A percentile compares a stretch with the other conserved stretches of the same genome.
Conservation (phyloP, 2,797 vertebrate species). For the Myoxocephalus aenaeus region DNA sequence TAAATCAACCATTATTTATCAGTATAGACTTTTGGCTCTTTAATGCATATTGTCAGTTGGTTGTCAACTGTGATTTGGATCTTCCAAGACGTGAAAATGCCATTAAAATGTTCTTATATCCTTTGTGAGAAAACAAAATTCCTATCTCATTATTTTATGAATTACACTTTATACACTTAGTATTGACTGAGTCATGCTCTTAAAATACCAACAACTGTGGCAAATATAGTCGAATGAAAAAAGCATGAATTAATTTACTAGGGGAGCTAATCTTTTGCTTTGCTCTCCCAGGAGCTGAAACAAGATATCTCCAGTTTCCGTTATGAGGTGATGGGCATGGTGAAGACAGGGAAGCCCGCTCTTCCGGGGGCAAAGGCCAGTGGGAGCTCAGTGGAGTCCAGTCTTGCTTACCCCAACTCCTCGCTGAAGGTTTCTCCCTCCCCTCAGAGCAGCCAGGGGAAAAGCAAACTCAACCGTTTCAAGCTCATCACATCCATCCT, state of each 20-base stretch:
- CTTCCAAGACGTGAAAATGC: not conserved
- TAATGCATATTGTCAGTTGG: not conserved
- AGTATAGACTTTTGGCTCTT: not conserved
- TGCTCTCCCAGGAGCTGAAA: slow-evolving; percentile 90
- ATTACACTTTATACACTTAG: not conserved
- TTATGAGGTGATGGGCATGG: slow-evolving; percentile 96
- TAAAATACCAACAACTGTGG: not conserved
- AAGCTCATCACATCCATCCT: slow-evolving; percentile 91
- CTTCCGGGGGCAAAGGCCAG: slow-evolving; percentile 80
- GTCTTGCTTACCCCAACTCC: slow-evolving; percentile 85
- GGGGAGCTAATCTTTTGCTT: slow-evolving; percentile 5
- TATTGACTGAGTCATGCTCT: slow-evolving; percentile 5
- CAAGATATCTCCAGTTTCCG: slow-evolving; percentile 99
- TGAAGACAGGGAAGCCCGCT: slow-evolving; percentile 89
- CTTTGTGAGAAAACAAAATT: not conserved
- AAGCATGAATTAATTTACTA: not conserved
- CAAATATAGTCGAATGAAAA: slow-evolving; percentile 14
- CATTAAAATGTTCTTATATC: slow-evolving; percentile 3
- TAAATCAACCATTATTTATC: not conserved
- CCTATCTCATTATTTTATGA: not conserved
- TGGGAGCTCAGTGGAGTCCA: slow-evolving; percentile 67
- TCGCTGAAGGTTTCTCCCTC: slow-evolving; percentile 80
- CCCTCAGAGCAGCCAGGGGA: slow-evolving; percentile 79
- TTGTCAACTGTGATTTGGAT: not conserved
- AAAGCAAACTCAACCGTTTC: slow-evolving; percentile 90